Percentiles rank a stretch among this genome's conserved stretches.
These are phyloP conservation scores for Eumeta japonica DNA, from an alignment of 1,140 invertebrate genomes.

Conservation along the genomic window DNA sequence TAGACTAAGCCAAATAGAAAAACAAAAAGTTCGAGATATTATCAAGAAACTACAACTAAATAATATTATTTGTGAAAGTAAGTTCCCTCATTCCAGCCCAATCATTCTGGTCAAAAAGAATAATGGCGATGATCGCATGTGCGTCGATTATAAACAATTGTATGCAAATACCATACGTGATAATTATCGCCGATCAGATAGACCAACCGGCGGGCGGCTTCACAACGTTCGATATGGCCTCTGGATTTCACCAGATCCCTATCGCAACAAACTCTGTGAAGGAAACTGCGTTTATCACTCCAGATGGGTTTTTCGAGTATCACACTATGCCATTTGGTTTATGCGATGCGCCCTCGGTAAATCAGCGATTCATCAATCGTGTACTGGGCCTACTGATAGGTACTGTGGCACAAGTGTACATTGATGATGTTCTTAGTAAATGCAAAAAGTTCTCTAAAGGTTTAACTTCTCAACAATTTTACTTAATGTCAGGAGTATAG, in stretches of 20 bases:
- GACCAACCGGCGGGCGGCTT: constrained; percentile 6
- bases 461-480: no score
- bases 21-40: constrained; percentile 12
- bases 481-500: no score
- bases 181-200: constrained; percentile 10
- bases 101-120: constrained; percentile 22
- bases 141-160: constrained; percentile 11
- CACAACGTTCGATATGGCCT: constrained; percentile 10
- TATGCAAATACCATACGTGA: constrained; percentile 8
- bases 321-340: constrained; percentile 21
- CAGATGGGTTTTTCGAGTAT: constrained; percentile 19
- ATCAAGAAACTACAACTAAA: constrained; percentile 11
- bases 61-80: constrained; percentile 30
- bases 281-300: constrained; percentile 30
- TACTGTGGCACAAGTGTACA: constrained; percentile 15
- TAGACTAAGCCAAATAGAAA: constrained; percentile 10
- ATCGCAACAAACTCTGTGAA: constrained; percentile 12
- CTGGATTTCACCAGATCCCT: constrained; percentile 29
- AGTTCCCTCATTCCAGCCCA: constrained; percentile 19
- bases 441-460: constrained; percentile 24
- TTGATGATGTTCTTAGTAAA: constrained; percentile 25
- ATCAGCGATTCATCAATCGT: constrained; percentile 18
- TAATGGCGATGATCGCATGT: constrained; percentile 17
- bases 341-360: constrained; percentile 17
- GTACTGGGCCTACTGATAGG: constrained; percentile 15